Evolutionary conservation across 2,113 vertebrate genomes (phyloP).

Genomic region (Hiodon alosoides): DNA sequence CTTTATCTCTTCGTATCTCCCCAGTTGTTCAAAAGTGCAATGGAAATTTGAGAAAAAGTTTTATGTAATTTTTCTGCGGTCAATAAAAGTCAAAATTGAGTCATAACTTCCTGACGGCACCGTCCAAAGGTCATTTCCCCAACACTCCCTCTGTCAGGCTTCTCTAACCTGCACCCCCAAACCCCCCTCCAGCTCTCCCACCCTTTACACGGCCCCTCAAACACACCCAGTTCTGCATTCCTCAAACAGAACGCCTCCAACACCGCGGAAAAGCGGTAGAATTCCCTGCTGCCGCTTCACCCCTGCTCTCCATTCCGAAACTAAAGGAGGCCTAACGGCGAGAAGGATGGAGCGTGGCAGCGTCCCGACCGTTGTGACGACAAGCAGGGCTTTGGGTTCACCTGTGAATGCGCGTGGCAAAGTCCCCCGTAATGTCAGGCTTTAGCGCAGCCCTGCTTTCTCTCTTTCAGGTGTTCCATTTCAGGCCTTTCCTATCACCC

Average conservation of each 20-base stretch:
- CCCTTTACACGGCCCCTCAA: slow-evolving; percentile 56
- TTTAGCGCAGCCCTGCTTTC: slow-evolving; percentile 12
- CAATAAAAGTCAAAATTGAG: slow-evolving; percentile 50
- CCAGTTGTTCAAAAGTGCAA: slow-evolving; percentile 11
- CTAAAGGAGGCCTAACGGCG: slow-evolving; percentile 36
- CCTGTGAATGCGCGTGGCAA: slow-evolving; percentile 46
- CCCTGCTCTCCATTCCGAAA: slow-evolving; percentile 24
- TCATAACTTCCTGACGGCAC: slow-evolving; percentile 61
- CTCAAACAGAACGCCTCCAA: slow-evolving; percentile 55
- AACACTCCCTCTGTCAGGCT: slow-evolving; percentile 12
- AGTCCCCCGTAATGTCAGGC: slow-evolving; percentile 42
- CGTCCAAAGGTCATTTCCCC: slow-evolving; percentile 55
- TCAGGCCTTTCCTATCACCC: slow-evolving; percentile 33
- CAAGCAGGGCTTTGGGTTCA: slow-evolving; percentile 40
- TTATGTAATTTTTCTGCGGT: slow-evolving; percentile 18
- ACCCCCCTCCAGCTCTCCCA: slow-evolving; percentile 34
- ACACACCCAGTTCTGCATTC: slow-evolving; percentile 57
- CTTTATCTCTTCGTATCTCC: slow-evolving; percentile 21
- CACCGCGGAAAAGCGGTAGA: slow-evolving; percentile 23
- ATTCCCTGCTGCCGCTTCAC: slow-evolving; percentile 51
- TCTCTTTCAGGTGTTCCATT: slow-evolving; percentile 30
- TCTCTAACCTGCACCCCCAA: slow-evolving; percentile 24
- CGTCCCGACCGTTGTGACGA: slow-evolving; percentile 41
- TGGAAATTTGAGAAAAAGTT: slow-evolving; percentile 18
- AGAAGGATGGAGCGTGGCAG: slow-evolving; percentile 37